Percentiles rank a stretch among this genome's conserved stretches.
These are phyloP conservation scores for Euclidia mi DNA, from an alignment of 2,888 invertebrate genomes.

Conservation along the genomic window DNA sequence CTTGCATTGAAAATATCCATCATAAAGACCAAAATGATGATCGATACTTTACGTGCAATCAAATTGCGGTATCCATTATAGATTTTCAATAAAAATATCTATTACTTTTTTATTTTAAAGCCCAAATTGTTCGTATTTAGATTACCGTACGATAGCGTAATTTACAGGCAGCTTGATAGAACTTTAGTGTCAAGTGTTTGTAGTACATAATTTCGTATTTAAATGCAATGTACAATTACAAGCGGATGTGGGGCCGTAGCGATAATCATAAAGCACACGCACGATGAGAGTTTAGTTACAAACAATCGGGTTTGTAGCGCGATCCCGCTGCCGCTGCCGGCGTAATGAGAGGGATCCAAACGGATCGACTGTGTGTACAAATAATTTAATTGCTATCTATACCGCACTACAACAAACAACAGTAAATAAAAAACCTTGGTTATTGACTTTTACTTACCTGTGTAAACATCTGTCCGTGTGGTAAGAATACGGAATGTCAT, in stretches of 20 bases:
- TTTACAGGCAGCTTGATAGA: slow-evolving; percentile 26
- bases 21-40: no score
- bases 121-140: not conserved
- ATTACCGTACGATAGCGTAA: slow-evolving; percentile 12
- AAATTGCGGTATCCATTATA: no score
- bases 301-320: slow-evolving; percentile 62
- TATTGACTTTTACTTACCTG: no score
- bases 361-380: slow-evolving; percentile 44
- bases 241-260: slow-evolving; percentile 39
- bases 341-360: slow-evolving; percentile 59
- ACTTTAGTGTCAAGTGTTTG: slow-evolving; percentile 32
- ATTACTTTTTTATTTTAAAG: no score
- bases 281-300: slow-evolving; percentile 57
- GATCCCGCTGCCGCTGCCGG: slow-evolving; percentile 23
- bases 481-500: no score
- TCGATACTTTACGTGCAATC: no score
- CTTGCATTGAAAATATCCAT: no score
- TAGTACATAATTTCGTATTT: slow-evolving; percentile 31
- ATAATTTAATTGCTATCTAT: not conserved
- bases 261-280: slow-evolving; percentile 64
- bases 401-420: not conserved
- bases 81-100: no score
- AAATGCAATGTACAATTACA: slow-evolving; percentile 34
- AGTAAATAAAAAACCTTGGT: no score
- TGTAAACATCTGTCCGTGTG: no score